Evolutionary conservation across 2,888 invertebrate genomes (phyloP), one percentile per base, ranked within the genome.

Genomic region (Eulithis testata): DNA sequence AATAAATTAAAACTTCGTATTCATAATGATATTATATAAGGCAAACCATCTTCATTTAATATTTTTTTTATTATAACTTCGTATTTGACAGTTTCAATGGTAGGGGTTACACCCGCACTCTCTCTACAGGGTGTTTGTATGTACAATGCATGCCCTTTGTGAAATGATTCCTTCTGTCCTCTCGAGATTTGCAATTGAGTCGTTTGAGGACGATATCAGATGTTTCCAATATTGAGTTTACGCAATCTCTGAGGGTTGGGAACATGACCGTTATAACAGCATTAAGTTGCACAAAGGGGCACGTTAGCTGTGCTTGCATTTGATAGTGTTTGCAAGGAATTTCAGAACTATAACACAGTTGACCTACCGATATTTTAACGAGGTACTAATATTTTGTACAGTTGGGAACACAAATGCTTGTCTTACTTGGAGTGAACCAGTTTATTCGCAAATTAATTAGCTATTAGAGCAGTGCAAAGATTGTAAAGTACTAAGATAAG

Each of bases 71-170:
- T 5, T 31, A 31, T 31, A 31, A 31, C 31, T 31, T 1, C 21
- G 21, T 21, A 4, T 31, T 31, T 6, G 31, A 31, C 31, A 31
- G 31, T 31, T 31, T 55, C 62, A 60, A 55, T 64, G 40, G 70
- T 73, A 70, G 73, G 66, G 66, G 65, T 14, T 40, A 60, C 50
- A 57, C 73, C 66, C 69, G 69, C 64, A 70, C 65, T 62, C 58
- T 55, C 63, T 64, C 60, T 58, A 60, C 50, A 55, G 51, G 31
- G 51, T 60, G 65, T 62, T 63, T 76, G 71, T 74, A 66, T 69
- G 76, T 74, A 52, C 73, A 73, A 71, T 68, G 70, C 74, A 76
- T 69, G 75, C 66, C 75, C 80, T 81, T 82, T 80, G 81, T 80
- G 75, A 75, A 75, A 71, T 72, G 70, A 74, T 73, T 73, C 71